phyloP scores from a whole-genome alignment of 2,888 invertebrate genomes.

The Halictus ligatus region DNA sequence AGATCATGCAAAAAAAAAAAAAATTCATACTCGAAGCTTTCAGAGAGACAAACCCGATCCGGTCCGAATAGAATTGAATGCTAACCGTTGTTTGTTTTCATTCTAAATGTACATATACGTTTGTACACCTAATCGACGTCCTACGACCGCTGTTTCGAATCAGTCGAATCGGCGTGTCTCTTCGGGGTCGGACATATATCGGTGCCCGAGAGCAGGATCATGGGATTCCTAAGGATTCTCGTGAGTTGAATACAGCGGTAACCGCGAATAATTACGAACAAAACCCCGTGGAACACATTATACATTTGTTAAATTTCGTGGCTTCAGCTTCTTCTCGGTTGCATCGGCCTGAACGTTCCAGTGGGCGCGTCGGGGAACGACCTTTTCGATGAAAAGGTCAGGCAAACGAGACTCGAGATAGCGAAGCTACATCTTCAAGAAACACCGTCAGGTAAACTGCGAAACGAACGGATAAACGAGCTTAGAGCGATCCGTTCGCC shows the following conservation, averaged over 20 bases:
- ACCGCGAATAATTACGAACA: neutral
- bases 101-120: conserved; percentile 3
- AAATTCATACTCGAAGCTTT: neutral
- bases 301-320: neutral
- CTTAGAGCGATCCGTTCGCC: neutral
- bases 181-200: conserved; percentile 11
- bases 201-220: conserved; percentile 3
- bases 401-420: conserved; percentile 68
- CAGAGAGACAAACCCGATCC: neutral
- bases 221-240: conserved; percentile 31
- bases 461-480: neutral
- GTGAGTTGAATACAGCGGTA: conserved; percentile 26
- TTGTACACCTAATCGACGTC: conserved; percentile 19
- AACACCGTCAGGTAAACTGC: conserved; percentile 50
- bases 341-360: neutral
- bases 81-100: conserved; percentile 30
- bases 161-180: conserved; percentile 22
- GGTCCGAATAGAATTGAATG: conserved; percentile 5
- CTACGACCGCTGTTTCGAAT: conserved; percentile 2
- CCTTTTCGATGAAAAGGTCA: conserved; percentile 60
- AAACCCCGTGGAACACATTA: neutral
- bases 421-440: conserved; percentile 61
- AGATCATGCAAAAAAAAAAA: neutral
- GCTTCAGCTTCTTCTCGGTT: conserved; percentile 21
- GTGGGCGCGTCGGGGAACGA: conserved; percentile 31